Evolutionary conservation across 2,888 invertebrate species (phyloP).

Genomic region (Drosophila hawaiiensis): DNA sequence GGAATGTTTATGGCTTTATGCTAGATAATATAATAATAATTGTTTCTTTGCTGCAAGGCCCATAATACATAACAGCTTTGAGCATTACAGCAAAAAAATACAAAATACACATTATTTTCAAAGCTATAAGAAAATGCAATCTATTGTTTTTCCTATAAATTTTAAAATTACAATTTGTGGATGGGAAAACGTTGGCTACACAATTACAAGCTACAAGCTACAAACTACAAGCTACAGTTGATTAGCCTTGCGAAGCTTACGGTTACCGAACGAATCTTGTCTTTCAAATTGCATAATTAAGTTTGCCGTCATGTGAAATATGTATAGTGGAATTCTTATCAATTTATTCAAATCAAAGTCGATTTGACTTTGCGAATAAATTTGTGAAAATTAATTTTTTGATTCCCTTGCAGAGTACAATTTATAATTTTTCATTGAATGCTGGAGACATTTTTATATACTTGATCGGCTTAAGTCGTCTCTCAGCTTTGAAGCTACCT

Average conservation of each 20-base stretch:
- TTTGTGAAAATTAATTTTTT: background rate
- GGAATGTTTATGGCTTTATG: background rate
- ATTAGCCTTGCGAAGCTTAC: background rate
- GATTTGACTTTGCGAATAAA: background rate
- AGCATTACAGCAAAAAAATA: background rate
- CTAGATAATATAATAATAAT: background rate
- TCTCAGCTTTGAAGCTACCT: no score
- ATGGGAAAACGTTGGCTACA: background rate
- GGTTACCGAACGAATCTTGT: slow-evolving; percentile 3
- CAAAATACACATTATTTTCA: background rate
- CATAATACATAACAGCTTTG: background rate
- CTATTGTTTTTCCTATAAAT: background rate
- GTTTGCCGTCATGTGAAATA: background rate
- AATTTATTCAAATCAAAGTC: background rate
- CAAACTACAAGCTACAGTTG: background rate
- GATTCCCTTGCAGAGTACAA: background rate
- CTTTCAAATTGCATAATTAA: slow-evolving; percentile 6
- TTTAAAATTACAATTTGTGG: background rate
- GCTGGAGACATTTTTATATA: background rate
- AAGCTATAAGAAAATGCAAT: background rate
- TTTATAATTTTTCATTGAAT: background rate
- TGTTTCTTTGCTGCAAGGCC: background rate
- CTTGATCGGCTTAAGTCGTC: background rate
- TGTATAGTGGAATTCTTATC: background rate
- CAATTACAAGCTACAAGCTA: background rate